Percentiles rank a stretch among this genome's conserved stretches.
Conservation (phyloP, 2,113 vertebrate genomes). For the Strigops habroptila region DNA sequence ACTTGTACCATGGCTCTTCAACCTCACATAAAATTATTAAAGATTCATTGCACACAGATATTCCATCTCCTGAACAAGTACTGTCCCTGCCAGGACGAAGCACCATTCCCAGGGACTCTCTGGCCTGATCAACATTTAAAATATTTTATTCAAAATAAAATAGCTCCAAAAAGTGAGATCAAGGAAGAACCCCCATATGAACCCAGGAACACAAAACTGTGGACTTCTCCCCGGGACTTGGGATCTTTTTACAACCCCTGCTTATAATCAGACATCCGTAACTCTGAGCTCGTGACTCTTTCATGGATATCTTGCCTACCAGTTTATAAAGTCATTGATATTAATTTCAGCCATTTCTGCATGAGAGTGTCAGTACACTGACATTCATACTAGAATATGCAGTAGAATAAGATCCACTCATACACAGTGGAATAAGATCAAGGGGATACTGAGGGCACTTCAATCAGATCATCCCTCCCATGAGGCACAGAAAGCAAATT, state of each 20-base stretch:
- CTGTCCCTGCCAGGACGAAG: neutral
- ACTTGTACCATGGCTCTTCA: neutral
- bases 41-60: neutral
- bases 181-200: neutral
- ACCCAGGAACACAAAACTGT: neutral
- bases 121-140: slow-evolving; percentile 12
- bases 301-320: neutral
- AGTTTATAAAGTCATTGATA: neutral
- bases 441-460: neutral
- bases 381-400: neutral
- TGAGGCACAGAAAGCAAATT: neutral
- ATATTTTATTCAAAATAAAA: slow-evolving; percentile 35
- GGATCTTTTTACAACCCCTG: neutral
- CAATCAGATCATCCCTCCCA: neutral
- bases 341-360: neutral
- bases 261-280: neutral
- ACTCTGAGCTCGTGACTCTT: neutral
- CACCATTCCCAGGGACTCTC: neutral
- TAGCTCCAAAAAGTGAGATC: neutral
- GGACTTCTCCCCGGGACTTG: neutral
- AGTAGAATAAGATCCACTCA: neutral
- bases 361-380: neutral
- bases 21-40: neutral
- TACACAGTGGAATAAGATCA: neutral
- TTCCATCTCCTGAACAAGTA: neutral